Evolutionary conservation across 2,113 vertebrate species (phyloP).

Genomic region (Gorsachius goisagi): DNA sequence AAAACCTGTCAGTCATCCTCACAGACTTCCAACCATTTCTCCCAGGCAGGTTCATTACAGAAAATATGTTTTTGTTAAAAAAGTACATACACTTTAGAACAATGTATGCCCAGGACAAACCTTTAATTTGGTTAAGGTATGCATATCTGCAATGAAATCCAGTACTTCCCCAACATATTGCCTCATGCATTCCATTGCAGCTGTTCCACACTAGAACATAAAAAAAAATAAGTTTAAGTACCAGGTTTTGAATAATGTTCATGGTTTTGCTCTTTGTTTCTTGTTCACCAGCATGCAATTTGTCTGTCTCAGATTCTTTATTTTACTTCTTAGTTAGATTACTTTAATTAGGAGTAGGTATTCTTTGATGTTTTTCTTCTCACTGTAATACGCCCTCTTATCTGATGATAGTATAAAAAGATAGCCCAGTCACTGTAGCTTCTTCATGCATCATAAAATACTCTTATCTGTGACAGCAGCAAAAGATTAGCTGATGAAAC

Average conservation of each 20-base stretch:
- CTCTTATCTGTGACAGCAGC: not conserved
- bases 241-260: not conserved
- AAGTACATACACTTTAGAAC: not conserved
- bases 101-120: constrained; percentile 69
- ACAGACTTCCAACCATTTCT: not conserved
- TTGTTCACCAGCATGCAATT: not conserved
- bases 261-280: not conserved
- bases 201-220: constrained; percentile 89
- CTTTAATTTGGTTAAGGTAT: constrained; percentile 95
- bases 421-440: not conserved
- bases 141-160: constrained; percentile 99
- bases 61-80: not conserved
- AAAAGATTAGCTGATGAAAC: not conserved
- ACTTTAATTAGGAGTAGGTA: not conserved
- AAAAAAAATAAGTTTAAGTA: constrained; percentile 24
- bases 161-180: constrained; percentile 92
- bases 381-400: not conserved
- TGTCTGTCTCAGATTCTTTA: not conserved
- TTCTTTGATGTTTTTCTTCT: not conserved
- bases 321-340: not conserved
- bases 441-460: not conserved
- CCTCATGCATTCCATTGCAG: constrained; percentile 96
- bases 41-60: not conserved
- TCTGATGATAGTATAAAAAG: not conserved
- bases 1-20: not conserved